These are phyloP conservation scores for Aethes cnicana DNA, from an alignment of 2,888 invertebrate species.

Conservation along the genomic window DNA sequence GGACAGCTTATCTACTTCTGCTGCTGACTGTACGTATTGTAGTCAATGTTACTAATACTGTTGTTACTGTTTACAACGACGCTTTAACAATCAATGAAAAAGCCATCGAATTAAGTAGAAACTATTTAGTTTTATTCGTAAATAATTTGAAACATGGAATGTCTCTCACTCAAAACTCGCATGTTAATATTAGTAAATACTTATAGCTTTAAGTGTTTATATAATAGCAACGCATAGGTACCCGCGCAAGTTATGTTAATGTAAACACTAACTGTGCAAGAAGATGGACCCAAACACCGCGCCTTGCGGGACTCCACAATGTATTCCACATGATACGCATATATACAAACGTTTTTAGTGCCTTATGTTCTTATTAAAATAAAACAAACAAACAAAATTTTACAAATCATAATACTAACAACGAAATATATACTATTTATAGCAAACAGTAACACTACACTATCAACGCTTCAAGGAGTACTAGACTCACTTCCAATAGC, in stretches of 20 bases:
- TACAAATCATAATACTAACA: slow-evolving; percentile 42
- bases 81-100: too few relatives aligned
- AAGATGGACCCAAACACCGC: slow-evolving; percentile 47
- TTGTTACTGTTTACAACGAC: too few relatives aligned
- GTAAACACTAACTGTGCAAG: slow-evolving; percentile 48
- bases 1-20: too few relatives aligned
- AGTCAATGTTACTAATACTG: too few relatives aligned
- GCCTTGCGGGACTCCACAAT: slow-evolving; percentile 60
- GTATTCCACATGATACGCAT: slow-evolving; percentile 42
- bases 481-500: slow-evolving; percentile 77
- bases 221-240: slow-evolving; percentile 66
- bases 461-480: slow-evolving; percentile 74
- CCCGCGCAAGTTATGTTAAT: slow-evolving; percentile 57
- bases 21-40: too few relatives aligned
- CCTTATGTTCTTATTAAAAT: slow-evolving; percentile 40
- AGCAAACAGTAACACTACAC: slow-evolving; percentile 70
- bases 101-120: too few relatives aligned
- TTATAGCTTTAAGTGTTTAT: slow-evolving; percentile 80
- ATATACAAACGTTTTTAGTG: slow-evolving; percentile 40
- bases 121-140: neutral
- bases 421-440: slow-evolving; percentile 41
- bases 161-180: slow-evolving; percentile 64
- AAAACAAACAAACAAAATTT: slow-evolving; percentile 44
- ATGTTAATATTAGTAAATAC: slow-evolving; percentile 42
- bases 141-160: slow-evolving; percentile 26